Evolutionary conservation across 1,140 invertebrate species (phyloP), one percentile per base, ranked within the genome.

Genomic region (Dolichoris vasculosae): DNA sequence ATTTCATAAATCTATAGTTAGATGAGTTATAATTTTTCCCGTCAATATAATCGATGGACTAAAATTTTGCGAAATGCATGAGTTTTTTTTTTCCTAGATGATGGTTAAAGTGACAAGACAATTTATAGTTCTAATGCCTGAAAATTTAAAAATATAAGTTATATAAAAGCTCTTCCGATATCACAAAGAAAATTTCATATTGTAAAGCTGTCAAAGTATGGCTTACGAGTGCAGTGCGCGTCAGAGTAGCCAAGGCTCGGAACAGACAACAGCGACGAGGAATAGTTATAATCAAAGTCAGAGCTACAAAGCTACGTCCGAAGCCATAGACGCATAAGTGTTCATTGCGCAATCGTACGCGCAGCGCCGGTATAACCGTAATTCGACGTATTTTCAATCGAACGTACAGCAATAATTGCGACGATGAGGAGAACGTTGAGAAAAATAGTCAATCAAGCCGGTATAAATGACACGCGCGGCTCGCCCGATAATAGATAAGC

Each of bases 321-420:
- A 32, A 13, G 23, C 32, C 26, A 3, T 59, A 63, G 3, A 9
- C 71, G 13, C 55, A 30, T 75, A n/a, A 4, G 40, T 32, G 67
- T 0, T 13, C n/a, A 32, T 83, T 83, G 55, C 48, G 82, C 76
- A 76, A 83, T 15, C 23, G 2, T 15, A 0, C 40, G 64, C 48
- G 77, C 7, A 63, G 43, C n/a, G 2, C 40, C 63, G 59, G 43
- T 1, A 43, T 26, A 82, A 43, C 69, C 2, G 82, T 59, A 77
- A 83, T 83, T 77, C n/a, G 83, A 71, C 2, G 76, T 17, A 69
- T 71, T 84, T 71, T 77, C 79, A 69, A 79, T 67, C 64, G 9
- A 20, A 59, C 3, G 13, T 78, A 78, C 79, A 46, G 76, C 63
- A 84, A 78, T 79, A 71, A 79, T 78, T 71, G 73, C 35, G 8